Conservation (phyloP, 2,888 invertebrate species). For the Hyposoter dolosus region DNA sequence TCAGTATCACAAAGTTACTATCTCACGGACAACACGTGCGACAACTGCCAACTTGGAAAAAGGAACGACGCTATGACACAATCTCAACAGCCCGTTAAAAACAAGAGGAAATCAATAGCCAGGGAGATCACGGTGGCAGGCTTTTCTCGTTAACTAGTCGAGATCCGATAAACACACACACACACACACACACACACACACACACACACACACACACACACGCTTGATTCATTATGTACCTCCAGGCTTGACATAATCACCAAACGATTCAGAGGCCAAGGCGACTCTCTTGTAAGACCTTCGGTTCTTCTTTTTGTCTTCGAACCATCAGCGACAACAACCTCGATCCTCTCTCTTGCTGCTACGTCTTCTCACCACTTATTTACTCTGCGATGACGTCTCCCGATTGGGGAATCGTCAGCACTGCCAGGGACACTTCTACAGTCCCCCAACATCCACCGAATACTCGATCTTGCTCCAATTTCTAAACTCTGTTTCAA, state of each 20-base stretch:
- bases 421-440: constrained; percentile 38
- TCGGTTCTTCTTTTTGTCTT: constrained; percentile 12
- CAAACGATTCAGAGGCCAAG: constrained; percentile 62
- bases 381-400: constrained; percentile 71
- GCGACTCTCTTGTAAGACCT: constrained; percentile 21
- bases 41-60: constrained; percentile 16
- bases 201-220: too few species aligned
- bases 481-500: not conserved
- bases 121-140: constrained; percentile 31
- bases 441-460: not conserved
- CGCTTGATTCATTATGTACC: constrained; percentile 58
- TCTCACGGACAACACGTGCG: constrained; percentile 41
- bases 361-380: constrained; percentile 8
- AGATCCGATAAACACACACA: constrained; percentile 82
- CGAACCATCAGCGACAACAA: not conserved
- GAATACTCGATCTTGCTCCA: constrained; percentile 27
- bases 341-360: constrained; percentile 64
- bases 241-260: constrained; percentile 63
- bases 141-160: constrained; percentile 77
- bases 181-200: too few species aligned
- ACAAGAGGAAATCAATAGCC: constrained; percentile 18
- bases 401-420: constrained; percentile 74
- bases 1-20: constrained; percentile 3
- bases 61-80: not conserved
- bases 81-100: constrained; percentile 22